A percentile compares a stretch with the other conserved stretches of the same genome.
These are phyloP conservation scores for Scolopax rusticola DNA, from an alignment of 2,797 vertebrate species.

Conservation along the genomic window DNA sequence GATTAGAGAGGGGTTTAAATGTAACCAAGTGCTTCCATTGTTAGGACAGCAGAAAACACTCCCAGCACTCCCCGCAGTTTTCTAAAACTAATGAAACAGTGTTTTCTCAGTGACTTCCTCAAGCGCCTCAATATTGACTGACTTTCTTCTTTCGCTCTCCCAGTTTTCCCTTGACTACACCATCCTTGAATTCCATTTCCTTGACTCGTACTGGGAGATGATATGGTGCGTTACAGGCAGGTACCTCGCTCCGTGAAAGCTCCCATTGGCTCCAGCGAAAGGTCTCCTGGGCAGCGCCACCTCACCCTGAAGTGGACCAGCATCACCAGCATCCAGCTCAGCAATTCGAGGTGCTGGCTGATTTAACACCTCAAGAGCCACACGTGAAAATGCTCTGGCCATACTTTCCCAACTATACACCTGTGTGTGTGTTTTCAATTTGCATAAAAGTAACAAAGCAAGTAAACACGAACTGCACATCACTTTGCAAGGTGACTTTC, in stretches of 20 bases:
- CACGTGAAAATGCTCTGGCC: background rate
- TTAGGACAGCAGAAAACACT: conserved; percentile 7
- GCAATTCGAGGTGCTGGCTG: background rate
- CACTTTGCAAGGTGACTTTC: background rate
- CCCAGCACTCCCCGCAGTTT: background rate
- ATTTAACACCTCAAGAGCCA: background rate
- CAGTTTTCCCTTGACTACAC: background rate
- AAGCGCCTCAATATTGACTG: background rate
- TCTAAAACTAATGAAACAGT: background rate
- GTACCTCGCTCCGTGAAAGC: background rate
- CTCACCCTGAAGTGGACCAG: background rate
- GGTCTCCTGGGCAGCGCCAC: background rate
- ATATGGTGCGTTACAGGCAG: background rate
- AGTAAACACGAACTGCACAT: background rate
- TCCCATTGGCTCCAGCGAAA: background rate
- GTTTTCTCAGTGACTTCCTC: background rate
- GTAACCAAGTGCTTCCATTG: background rate
- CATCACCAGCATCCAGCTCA: background rate
- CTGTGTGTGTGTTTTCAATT: background rate
- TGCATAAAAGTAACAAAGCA: background rate
- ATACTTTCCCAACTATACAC: background rate
- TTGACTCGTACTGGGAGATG: background rate
- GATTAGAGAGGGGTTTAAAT: conserved; percentile 17
- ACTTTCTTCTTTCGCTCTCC: background rate
- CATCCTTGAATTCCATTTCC: background rate